Evolutionary conservation across 2,113 vertebrate species (phyloP).

Genomic region (Reinhardtius hippoglossoides): DNA sequence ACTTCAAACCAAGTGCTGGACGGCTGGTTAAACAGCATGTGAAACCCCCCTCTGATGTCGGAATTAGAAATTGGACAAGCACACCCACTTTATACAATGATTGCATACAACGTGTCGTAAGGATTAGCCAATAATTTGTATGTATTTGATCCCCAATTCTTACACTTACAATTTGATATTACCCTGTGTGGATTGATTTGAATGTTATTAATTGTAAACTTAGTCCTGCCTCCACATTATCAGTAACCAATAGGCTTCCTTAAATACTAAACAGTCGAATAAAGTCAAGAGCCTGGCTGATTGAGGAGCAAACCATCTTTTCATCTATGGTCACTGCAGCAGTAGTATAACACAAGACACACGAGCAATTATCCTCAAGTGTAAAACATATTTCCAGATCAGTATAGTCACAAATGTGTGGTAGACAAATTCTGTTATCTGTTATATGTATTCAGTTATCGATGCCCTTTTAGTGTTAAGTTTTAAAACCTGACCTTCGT

Average conservation of each 20-base stretch:
- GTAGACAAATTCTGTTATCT: too few relatives aligned
- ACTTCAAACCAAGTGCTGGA: neutral
- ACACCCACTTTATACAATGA: too few relatives aligned
- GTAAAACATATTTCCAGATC: neutral
- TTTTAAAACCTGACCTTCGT: neutral
- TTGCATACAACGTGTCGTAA: too few relatives aligned
- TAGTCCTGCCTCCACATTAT: neutral
- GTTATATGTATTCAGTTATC: neutral
- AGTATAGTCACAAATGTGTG: too few relatives aligned
- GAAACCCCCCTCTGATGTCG: neutral
- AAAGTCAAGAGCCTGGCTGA: neutral
- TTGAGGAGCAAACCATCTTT: neutral
- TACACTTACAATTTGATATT: neutral
- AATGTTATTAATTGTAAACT: neutral
- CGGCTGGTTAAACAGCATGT: neutral
- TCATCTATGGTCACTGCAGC: neutral
- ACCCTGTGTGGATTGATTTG: neutral
- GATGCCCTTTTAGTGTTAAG: neutral
- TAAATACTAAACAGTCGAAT: neutral
- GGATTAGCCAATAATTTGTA: too few relatives aligned
- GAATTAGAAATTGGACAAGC: neutral
- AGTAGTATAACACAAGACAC: neutral
- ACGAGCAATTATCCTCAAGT: neutral
- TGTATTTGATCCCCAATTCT: neutral
- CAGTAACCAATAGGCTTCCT: too few relatives aligned